Evolutionary conservation across 2,797 vertebrate genomes (phyloP), one percentile per base, ranked within the genome.

Genomic region (Liparis tanakae): DNA sequence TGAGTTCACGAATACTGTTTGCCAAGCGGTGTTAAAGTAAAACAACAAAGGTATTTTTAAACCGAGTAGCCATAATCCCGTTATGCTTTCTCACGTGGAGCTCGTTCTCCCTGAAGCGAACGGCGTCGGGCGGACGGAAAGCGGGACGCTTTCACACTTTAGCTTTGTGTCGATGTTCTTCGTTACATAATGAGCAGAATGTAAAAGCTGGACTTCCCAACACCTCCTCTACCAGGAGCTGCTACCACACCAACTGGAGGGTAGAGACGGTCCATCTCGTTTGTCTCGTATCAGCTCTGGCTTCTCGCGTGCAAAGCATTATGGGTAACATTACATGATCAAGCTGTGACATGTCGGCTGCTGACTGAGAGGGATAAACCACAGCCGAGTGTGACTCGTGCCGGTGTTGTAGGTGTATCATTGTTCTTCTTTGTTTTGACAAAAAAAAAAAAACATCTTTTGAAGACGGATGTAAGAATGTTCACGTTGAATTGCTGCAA

Each of bases 121-220:
- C 22, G 14, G 22, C 25, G 37, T 6, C 57, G 14, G 20, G 20
- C 5, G 37, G 6, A 12, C 46, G 14, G 53, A 67, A 59, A 66
- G 57, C 33, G 20, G 37, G 51, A 46, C 43, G 46, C 30, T 78
- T 44, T 80, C 60, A 69, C 64, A 57, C 22, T 54, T 60, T 62
- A 41, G 20, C 6, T 41, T 33, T 58, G 43, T 58, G 55, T 67
- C 22, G 20, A 75, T n/a, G 61, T 74, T 83, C 56, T 70, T 67
- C 61, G 43, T 80, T 70, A 33, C 70, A 64, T 46, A 55, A 33
- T 64, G 43, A 34, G 70, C 30, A 44, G 34, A 18, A 5, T 41
- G 43, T 56, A 14, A 15, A 64, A 80, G 44, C 10, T 60, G 44
- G 53, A 64, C 60, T 65, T 83, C 41, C 72, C 55, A 44, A 30